phyloP scores from a whole-genome alignment of 1,140 invertebrate genomes.

The Hycleus cichorii region DNA sequence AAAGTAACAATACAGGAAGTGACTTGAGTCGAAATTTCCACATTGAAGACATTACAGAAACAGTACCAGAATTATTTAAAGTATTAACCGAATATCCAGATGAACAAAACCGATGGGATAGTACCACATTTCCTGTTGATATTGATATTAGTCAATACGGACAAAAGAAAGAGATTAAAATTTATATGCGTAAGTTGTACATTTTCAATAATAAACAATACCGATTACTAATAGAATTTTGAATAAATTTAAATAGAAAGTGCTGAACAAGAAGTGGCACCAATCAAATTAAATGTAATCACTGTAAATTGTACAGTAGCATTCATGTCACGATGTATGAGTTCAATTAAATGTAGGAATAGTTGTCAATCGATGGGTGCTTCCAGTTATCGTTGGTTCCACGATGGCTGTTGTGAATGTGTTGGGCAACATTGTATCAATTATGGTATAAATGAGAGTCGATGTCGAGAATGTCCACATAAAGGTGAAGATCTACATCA shows the following conservation, averaged over 20 bases:
- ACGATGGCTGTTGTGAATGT: slow-evolving; percentile 93
- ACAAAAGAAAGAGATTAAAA: slow-evolving; percentile 58
- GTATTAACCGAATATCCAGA: slow-evolving; percentile 74
- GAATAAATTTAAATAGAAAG: slow-evolving; percentile 47
- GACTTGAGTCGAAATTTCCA: slow-evolving; percentile 72
- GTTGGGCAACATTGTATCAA: slow-evolving; percentile 83
- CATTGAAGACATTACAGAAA: slow-evolving; percentile 75
- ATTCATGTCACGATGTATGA: slow-evolving; percentile 85
- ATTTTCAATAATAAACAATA: not conserved
- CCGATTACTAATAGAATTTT: not conserved
- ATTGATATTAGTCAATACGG: slow-evolving; percentile 43
- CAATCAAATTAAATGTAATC: slow-evolving; percentile 52
- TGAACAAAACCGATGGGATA: slow-evolving; percentile 62
- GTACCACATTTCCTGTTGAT: slow-evolving; percentile 70
- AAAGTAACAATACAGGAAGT: slow-evolving; percentile 63
- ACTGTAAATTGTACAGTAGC: slow-evolving; percentile 88
- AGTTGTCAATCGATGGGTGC: slow-evolving; percentile 68
- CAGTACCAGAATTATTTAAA: slow-evolving; percentile 74
- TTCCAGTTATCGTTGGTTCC: slow-evolving; percentile 80
- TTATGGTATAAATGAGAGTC: slow-evolving; percentile 84
- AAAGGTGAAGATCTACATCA: slow-evolving; percentile 9
- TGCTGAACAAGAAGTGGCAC: slow-evolving; percentile 52
- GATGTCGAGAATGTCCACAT: slow-evolving; percentile 22
- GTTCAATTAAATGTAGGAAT: slow-evolving; percentile 76
- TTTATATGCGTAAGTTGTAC: slow-evolving; percentile 56